Conservation (phyloP, 2,797 vertebrate species). For the Eulemur rubriventer region DNA sequence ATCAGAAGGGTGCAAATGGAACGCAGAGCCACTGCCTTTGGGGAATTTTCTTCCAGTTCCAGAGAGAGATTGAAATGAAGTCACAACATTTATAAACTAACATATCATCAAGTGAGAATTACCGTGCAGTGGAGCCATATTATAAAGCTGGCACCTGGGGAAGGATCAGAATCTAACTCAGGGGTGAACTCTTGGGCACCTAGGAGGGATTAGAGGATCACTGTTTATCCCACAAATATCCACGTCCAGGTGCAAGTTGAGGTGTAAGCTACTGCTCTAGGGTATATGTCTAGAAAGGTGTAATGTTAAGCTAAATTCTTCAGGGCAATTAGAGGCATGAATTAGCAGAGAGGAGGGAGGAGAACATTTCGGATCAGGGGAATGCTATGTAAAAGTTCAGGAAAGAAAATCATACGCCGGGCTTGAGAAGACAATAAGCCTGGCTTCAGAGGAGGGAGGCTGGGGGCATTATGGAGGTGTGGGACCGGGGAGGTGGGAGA, state of each 20-base stretch:
- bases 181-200: neutral
- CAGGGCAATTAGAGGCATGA: neutral
- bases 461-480: neutral
- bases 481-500: neutral
- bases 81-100: constrained; percentile 64
- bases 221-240: neutral
- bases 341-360: neutral
- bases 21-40: constrained; percentile 31
- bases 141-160: neutral
- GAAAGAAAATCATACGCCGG: neutral
- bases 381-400: neutral
- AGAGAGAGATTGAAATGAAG: constrained; percentile 68
- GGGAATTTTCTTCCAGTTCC: constrained; percentile 44
- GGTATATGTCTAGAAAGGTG: neutral
- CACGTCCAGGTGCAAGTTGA: neutral
- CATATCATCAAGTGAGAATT: constrained; percentile 32
- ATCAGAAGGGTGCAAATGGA: constrained; percentile 16
- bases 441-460: neutral
- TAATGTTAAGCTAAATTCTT: neutral
- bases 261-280: neutral
- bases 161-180: neutral
- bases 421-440: neutral
- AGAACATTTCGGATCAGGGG: neutral
- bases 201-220: constrained; percentile 10
- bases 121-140: neutral